Evolutionary conservation across 2,888 invertebrate species (phyloP), one percentile per base, ranked within the genome.

Genomic region (Tortrix viridana): DNA sequence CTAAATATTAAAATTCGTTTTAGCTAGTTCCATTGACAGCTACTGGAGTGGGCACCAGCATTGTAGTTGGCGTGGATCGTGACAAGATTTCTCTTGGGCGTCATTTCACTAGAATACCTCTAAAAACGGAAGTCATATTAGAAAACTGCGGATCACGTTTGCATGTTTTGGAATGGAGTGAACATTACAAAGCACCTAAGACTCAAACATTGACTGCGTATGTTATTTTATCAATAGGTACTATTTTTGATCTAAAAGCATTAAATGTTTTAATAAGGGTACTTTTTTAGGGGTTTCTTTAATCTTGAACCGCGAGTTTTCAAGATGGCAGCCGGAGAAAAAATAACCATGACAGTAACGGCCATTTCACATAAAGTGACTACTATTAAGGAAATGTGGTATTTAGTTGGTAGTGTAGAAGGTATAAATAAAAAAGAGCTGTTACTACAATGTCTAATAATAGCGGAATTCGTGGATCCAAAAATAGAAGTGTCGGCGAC

Each of bases 21-120:
- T 67, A 89, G 89, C 66, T 85, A 46, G 82, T 92, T 16, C 89
- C 93, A 5, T 73, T 96, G 43, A 86, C 86, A 23, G 95, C 94
- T 0, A 92, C 90, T 65, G 96, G 95, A 14, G 82, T 93, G 47
- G 96, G 96, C 3, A 94, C 94, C 0, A 94, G 95, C 66, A 94
- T 96, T 65, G 72, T 93, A 22, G 93, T 94, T 14, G 93, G 94
- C 48, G 95, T 95, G 0, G 79, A 87, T 1, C 86, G 95, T 55
- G 92, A 93, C 44, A 93, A 93, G 20, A 84, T 94, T 53, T 82
- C 93, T 66, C 90, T 95, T 48, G 95, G 95, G 3, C 88, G 93
- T 3, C 90, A 95, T 74, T 94, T 96, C 72, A 95, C 95, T 69
- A 93, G 92, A 75, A 84, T 89, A 60, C 83, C 83, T 0, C 76